Evolutionary conservation across 2,797 vertebrate genomes (phyloP).

Genomic region (Sternotherus odoratus): DNA sequence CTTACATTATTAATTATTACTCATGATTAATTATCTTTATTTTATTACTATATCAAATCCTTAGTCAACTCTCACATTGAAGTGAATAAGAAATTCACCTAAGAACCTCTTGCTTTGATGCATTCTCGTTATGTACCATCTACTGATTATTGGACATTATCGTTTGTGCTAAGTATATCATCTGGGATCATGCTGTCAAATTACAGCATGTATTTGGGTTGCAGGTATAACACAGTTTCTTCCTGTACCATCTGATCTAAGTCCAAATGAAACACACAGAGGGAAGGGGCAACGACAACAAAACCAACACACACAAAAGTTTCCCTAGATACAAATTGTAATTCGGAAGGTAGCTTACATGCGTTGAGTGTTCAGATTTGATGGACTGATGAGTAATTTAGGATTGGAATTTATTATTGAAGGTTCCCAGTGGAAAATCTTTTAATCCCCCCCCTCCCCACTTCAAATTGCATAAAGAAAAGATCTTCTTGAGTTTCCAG

Average conservation of each 20-base stretch:
- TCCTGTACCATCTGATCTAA: constrained; percentile 60
- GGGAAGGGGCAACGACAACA: constrained; percentile 39
- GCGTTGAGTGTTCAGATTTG: constrained; percentile 31
- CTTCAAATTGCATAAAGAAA: not conserved
- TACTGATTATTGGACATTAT: constrained; percentile 56
- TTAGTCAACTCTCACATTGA: constrained; percentile 50
- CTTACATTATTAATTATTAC: constrained; percentile 63
- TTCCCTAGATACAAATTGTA: constrained; percentile 39
- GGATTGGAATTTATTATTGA: constrained; percentile 42
- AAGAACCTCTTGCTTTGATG: constrained; percentile 49
- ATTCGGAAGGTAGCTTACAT: constrained; percentile 20
- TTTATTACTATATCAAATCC: constrained; percentile 62
- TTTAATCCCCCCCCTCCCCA: not conserved
- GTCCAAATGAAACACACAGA: constrained; percentile 46
- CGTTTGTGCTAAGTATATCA: constrained; percentile 55
- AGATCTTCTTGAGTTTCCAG: constrained; percentile 64
- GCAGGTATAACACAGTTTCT: constrained; percentile 47
- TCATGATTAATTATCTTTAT: constrained; percentile 70
- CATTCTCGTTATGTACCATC: constrained; percentile 27
- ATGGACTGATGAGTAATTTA: constrained; percentile 31
- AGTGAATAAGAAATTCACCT: constrained; percentile 30
- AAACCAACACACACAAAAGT: constrained; percentile 51
- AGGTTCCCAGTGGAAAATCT: constrained; percentile 45
- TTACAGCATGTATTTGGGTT: constrained; percentile 71
- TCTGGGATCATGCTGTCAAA: constrained; percentile 64